phyloP scores from a whole-genome alignment of 2,797 vertebrate species.

The Pagetopsis macropterus region DNA sequence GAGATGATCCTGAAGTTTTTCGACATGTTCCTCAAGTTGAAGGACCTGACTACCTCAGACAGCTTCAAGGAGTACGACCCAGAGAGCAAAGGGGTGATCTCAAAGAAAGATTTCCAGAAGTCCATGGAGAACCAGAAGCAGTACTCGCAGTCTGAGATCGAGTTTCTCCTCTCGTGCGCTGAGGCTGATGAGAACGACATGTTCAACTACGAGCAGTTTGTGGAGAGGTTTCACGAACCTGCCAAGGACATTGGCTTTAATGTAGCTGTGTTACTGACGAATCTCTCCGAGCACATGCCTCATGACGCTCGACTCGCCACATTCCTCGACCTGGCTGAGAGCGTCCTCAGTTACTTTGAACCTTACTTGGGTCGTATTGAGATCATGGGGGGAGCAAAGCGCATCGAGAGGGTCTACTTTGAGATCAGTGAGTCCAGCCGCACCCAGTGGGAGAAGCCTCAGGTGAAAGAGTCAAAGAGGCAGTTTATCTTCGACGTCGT shows the following conservation, averaged over 20 bases:
- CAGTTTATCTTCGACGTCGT: constrained; percentile 99
- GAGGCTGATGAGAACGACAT: constrained; percentile 98
- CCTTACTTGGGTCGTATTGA: constrained; percentile 96
- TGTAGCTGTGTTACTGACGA: constrained; percentile 94
- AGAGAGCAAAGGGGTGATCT: constrained; percentile 95
- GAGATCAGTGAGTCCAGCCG: constrained; percentile 98
- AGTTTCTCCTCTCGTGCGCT: constrained; percentile 95
- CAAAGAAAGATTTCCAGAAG: constrained; percentile 98
- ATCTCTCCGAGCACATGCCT: constrained; percentile 98
- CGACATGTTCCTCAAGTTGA: constrained; percentile 99
- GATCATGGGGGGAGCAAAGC: constrained; percentile 98
- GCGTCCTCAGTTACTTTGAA: constrained; percentile 98
- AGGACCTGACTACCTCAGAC: constrained; percentile 96
- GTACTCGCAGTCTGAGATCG: constrained; percentile 95
- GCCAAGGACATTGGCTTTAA: constrained; percentile 99
- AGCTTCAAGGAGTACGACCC: constrained; percentile 95
- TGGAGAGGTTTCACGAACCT: constrained; percentile 95
- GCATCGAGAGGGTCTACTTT: constrained; percentile 98
- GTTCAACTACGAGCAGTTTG: constrained; percentile 97
- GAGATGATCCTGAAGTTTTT: constrained; percentile 99
- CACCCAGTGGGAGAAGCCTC: constrained; percentile 99
- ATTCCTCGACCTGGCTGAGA: constrained; percentile 92
- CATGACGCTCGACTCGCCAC: constrained; percentile 92
- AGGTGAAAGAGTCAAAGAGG: constrained; percentile 98
- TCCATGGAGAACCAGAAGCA: constrained; percentile 99